These are phyloP conservation scores for Calameuta filiformis DNA, from an alignment of 2,888 invertebrate species.

Conservation along the genomic window DNA sequence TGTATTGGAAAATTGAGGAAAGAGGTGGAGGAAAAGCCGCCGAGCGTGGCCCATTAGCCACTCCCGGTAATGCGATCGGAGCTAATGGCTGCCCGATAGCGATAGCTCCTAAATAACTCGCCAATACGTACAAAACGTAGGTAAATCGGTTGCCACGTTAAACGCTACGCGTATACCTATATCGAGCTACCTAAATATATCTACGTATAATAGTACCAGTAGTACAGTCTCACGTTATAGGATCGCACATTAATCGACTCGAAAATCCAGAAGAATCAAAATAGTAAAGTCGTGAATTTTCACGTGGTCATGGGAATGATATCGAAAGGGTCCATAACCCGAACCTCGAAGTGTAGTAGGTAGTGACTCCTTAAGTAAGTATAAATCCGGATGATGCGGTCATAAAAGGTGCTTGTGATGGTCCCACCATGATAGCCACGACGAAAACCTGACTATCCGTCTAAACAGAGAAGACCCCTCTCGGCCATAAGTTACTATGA, in stretches of 20 bases:
- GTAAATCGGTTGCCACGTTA: neutral
- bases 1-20: constrained; percentile 43
- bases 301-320: neutral
- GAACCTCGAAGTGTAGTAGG: constrained; percentile 11
- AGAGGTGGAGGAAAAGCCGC: constrained; percentile 25
- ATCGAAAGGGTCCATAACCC: neutral
- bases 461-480: constrained; percentile 12
- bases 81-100: constrained; percentile 50
- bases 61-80: constrained; percentile 52
- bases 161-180: constrained; percentile 27
- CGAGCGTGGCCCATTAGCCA: constrained; percentile 39
- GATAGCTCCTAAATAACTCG: constrained; percentile 52
- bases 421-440: constrained; percentile 18
- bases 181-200: constrained; percentile 2
- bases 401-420: constrained; percentile 53
- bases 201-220: neutral
- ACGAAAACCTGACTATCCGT: constrained; percentile 23
- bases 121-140: constrained; percentile 26
- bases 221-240: neutral
- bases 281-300: neutral
- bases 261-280: neutral
- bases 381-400: constrained; percentile 63
- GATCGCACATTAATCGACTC: neutral
- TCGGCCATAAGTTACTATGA: neutral
- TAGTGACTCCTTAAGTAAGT: constrained; percentile 59